Conservation (phyloP, 2,888 invertebrate genomes). For the Cantharis nigra region DNA sequence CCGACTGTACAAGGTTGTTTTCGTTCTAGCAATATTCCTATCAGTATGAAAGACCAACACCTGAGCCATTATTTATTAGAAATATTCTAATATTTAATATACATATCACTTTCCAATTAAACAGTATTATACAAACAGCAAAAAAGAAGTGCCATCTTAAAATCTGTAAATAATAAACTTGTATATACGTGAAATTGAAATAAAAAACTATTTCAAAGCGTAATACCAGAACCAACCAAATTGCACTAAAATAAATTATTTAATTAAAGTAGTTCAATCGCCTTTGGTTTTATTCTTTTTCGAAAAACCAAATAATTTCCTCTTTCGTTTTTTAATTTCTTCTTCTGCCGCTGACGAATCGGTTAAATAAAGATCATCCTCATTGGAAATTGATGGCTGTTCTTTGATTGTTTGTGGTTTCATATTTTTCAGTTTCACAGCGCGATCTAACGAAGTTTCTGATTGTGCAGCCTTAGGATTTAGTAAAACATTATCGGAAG, state of each 20-base stretch:
- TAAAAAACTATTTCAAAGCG: conserved; percentile 3
- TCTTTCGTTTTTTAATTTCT: conserved; percentile 63
- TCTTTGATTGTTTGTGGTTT: conserved; percentile 46
- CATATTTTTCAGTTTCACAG: conserved; percentile 18
- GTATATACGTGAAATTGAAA: background rate
- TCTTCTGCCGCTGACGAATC: conserved; percentile 73
- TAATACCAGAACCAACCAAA: conserved; percentile 13
- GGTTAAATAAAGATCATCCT: conserved; percentile 71
- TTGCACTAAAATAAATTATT: conserved; percentile 14
- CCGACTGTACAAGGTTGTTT: background rate
- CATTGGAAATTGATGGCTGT: conserved; percentile 48
- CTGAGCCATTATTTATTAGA: conserved; percentile 10
- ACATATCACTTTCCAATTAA: conserved; percentile 8
- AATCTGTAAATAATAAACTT: background rate
- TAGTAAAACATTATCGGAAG: conserved; percentile 39
- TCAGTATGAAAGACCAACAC: conserved; percentile 3
- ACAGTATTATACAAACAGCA: background rate
- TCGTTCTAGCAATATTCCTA: background rate
- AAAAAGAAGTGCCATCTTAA: conserved; percentile 2
- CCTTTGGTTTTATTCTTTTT: conserved; percentile 61
- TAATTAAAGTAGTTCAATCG: conserved; percentile 24
- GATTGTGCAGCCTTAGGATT: conserved; percentile 59
- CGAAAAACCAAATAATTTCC: conserved; percentile 62
- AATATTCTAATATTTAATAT: conserved; percentile 11
- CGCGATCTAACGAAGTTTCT: conserved; percentile 56